phyloP scores from a whole-genome alignment of 2,888 invertebrate genomes.

The Callyntrura sp. region DNA sequence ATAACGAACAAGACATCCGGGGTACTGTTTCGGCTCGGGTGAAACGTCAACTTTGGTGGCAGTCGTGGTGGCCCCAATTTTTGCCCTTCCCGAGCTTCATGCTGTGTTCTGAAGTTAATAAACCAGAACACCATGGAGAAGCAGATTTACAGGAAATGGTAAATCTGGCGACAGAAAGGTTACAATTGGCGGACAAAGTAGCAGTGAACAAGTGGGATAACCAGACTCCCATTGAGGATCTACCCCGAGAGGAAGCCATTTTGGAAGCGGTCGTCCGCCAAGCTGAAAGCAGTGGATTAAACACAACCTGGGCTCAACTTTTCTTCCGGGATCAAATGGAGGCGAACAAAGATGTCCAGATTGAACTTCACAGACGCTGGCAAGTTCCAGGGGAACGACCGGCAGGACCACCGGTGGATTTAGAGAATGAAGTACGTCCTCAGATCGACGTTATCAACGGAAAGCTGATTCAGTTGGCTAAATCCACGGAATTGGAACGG shows the following conservation, averaged over 20 bases:
- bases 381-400: conserved; percentile 56
- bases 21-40: too few species aligned
- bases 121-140: too few species aligned
- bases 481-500: conserved; percentile 34
- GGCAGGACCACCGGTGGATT: conserved; percentile 70
- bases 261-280: conserved; percentile 68
- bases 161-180: conserved; percentile 67
- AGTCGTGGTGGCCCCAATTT: too few species aligned
- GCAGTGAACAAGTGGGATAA: conserved; percentile 78
- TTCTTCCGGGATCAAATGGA: conserved; percentile 80
- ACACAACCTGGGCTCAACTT: conserved; percentile 58
- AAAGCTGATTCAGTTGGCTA: conserved; percentile 65
- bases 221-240: conserved; percentile 71
- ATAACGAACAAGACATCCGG: too few species aligned
- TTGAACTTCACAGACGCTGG: conserved; percentile 71
- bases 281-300: conserved; percentile 64
- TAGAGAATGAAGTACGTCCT: conserved; percentile 74
- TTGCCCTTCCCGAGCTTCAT: too few species aligned
- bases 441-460: conserved; percentile 75
- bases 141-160: conserved; percentile 71
- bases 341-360: conserved; percentile 79
- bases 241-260: conserved; percentile 76
- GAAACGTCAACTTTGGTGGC: too few species aligned
- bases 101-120: too few species aligned
- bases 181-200: conserved; percentile 75